Base-by-base conservation (phyloP, 1,140 invertebrate genomes). In the Probaryconus sp. region DNA sequence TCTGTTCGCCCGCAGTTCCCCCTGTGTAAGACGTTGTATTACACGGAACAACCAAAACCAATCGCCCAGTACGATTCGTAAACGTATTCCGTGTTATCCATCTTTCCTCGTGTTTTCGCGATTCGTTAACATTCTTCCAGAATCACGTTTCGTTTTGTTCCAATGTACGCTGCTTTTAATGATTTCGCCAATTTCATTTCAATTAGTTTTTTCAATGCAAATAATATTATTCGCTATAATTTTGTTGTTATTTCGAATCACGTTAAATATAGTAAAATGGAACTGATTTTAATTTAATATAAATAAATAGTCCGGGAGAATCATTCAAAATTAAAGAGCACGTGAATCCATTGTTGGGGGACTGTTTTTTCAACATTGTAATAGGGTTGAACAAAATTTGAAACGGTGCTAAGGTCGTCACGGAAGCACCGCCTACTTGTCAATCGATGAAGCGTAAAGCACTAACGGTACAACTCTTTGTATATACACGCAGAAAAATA, bases 41-140 rank as follows among this genome's bases (percentile, higher is more conserved):
- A 40, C 64, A 75, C 56, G 56, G 40, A 56, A 48, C 53, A 38
- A 14, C 61, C 73, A 55, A 70, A 69, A 75, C 60, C 53, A 60
- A 70, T 61, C 67, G 65, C 17, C 55, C 48, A 5, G 20, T 13
- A 21, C 55, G 56, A 70, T 64, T 70, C 55, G 64, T 60, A 65
- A 58, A 53, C 55, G 58, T 75, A 64, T 60, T 42, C 53, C 63
- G 48, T 42, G 67, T 70, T 76, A 71, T 76, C 73, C 67, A 65
- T 76, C 74, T 76, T 71, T 71, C 63, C 48, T 58, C 63, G 51
- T 76, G 73, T 76, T 70, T 71, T 43, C 63, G 58, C 74, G 50
- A 68, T 71, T 76, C 74, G 74, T 72, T 77, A 77, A 77, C 68
- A 77, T 77, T 77, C 74, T 77, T 77, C 45, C 64, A 50, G 74